Evolutionary conservation across 2,888 invertebrate species (phyloP), one percentile per base, ranked within the genome.

Genomic region (Bhutanitis thaidina): DNA sequence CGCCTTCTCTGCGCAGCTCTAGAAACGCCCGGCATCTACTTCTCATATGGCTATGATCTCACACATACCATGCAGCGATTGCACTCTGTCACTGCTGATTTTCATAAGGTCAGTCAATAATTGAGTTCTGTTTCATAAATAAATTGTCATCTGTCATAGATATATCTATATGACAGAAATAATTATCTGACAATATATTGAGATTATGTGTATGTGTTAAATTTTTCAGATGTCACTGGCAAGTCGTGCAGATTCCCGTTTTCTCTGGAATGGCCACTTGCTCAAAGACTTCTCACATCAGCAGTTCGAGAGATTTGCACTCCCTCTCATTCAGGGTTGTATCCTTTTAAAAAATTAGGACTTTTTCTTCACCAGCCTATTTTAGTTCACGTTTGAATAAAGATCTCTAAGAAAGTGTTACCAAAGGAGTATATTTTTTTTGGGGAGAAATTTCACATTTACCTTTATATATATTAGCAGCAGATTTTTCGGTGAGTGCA

Each of bases 321-420:
- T 99, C 58, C 98, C 99, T 0, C 77, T 99, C 48, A 92, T 99
- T 64, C 94, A 97, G 78, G 99, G 99, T 57, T 99, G 94, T 94
- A 93, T 92, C 93, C 92, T 91, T 91, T 83, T 41, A 41, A 15
- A 20, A 3, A 20, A 20, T 5, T 3, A 20, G 5, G n/a, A n/a
- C n/a, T n/a, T 20, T 20, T 3, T 20, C 20, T 20, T 20, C 20
- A 20, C 20, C n/a, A n/a, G n/a, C n/a, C n/a, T n/a, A n/a, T n/a
- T n/a, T n/a, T n/a, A n/a, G n/a, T n/a, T n/a, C n/a, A n/a, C n/a
- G n/a, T n/a, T n/a, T n/a, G n/a, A n/a, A n/a, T n/a, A n/a, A n/a
- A n/a, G n/a, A n/a, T n/a, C n/a, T n/a, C n/a, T n/a, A n/a, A n/a
- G n/a, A n/a, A n/a, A n/a, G n/a, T n/a, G n/a, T n/a, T n/a, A n/a